Conservation (phyloP, 2,888 invertebrate species). For the Lacanobia wlatinum region DNA sequence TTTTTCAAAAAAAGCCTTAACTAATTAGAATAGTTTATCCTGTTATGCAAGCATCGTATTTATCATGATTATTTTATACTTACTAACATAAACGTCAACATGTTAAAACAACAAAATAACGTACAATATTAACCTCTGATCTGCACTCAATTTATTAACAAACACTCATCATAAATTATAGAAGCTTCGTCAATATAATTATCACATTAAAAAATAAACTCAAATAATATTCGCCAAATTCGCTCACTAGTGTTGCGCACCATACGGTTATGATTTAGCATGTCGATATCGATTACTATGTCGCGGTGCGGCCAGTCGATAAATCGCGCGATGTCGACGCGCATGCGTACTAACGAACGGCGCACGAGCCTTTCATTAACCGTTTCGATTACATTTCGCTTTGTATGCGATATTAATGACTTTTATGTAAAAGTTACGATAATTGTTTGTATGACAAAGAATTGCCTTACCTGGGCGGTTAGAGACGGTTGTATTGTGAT, state of each 20-base stretch:
- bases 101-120: constrained; percentile 14
- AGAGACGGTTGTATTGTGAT: background rate
- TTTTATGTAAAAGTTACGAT: constrained; percentile 82
- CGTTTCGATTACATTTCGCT: constrained; percentile 81
- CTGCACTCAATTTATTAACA: constrained; percentile 33
- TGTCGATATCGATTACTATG: constrained; percentile 84
- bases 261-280: constrained; percentile 72
- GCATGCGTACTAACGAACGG: constrained; percentile 80
- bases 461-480: constrained; percentile 45
- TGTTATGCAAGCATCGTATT: background rate
- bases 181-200: constrained; percentile 41
- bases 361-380: constrained; percentile 77
- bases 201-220: constrained; percentile 30
- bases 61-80: background rate
- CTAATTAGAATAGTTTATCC: background rate
- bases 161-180: constrained; percentile 36
- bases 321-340: constrained; percentile 78
- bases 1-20: background rate
- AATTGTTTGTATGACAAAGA: constrained; percentile 74
- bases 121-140: constrained; percentile 44
- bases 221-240: constrained; percentile 36
- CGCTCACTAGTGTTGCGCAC: constrained; percentile 56
- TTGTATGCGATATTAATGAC: constrained; percentile 81
- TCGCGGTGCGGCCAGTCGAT: constrained; percentile 76
- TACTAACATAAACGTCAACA: constrained; percentile 8